Base-by-base conservation (phyloP, 2,113 vertebrate genomes). In the Anseranas semipalmata region DNA sequence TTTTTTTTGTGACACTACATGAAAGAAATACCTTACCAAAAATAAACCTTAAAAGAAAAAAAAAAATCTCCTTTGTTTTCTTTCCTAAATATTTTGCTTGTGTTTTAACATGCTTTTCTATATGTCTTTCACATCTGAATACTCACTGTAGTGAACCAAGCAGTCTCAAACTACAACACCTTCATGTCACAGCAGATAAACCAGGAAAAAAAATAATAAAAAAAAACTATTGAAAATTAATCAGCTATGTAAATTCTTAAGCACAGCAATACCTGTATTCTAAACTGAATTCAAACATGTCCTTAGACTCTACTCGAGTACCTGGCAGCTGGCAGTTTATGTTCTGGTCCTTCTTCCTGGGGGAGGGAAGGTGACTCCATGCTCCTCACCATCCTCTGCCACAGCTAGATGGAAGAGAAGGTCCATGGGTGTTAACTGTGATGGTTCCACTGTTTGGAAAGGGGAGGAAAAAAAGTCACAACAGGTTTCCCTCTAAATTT, bases 111-210 rank as follows among this genome's bases (percentile, higher is more conserved):
- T 15, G 33, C 16, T 86, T 81, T 72, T 45, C 37, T 55, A 7
- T 18, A 4, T 7, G 5, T 46, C 18, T 76, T 62, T 74, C 60
- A 70, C 11, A 55, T 13, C 37, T 37, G 14, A 50, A 16, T 48
- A 77, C 13, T 67, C 3, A 1, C 41, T 73, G n/a, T 45, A 18
- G 0, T 0, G 12, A 46, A 55, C 9, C 20, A 53, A 71, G 33
- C 27, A 39, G n/a, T 43, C 5, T 67, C 45, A 89, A 83, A 76
- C 35, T 11, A 25, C 9, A 37, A 5, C 15, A 58, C 5, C 17
- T 65, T 59, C 33, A 20, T 9, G 12, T 9, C 21, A 41, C 7
- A 45, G 18, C 79, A 58, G 43, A 52, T 24, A 62, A 89, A 73
- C 6, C 28, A 43, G 18, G 22, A 50, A 50, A 28, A 65, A 24